Evolutionary conservation across 2,888 invertebrate genomes (phyloP).

Genomic region (Trissolcus brochymenae): DNA sequence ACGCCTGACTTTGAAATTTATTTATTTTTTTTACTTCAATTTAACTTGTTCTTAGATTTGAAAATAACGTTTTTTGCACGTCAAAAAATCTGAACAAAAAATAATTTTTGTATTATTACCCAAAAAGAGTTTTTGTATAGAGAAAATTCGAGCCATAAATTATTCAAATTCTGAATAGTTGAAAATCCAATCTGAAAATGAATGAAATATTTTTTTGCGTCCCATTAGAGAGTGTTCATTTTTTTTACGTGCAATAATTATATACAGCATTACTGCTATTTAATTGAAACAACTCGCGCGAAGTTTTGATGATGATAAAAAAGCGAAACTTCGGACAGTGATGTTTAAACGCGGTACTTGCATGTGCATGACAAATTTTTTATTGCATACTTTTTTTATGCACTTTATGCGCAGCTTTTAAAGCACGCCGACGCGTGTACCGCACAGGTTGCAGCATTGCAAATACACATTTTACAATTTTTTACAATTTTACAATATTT

Average conservation of each 20-base stretch:
- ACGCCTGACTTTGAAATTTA: constrained; percentile 28
- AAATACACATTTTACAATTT: constrained; percentile 27
- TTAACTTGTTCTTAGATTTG: constrained; percentile 5
- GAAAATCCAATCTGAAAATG: constrained; percentile 7
- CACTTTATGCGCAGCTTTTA: constrained; percentile 60
- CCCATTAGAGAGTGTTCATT: too few species aligned
- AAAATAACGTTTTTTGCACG: constrained; percentile 12
- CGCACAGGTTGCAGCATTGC: constrained; percentile 56
- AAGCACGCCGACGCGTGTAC: constrained; percentile 55
- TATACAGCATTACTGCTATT: constrained; percentile 33
- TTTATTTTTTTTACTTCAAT: constrained; percentile 15
- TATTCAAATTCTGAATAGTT: neutral
- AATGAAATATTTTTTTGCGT: constrained; percentile 13
- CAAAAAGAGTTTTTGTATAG: too few species aligned
- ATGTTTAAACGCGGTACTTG: constrained; percentile 32
- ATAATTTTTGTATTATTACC: neutral
- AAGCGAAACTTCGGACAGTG: neutral
- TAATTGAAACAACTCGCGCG: constrained; percentile 35
- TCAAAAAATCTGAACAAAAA: constrained; percentile 12
- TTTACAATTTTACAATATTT: constrained; percentile 13
- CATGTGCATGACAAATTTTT: constrained; percentile 57
- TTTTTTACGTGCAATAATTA: constrained; percentile 34
- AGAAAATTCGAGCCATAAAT: neutral
- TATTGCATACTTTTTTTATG: constrained; percentile 53
- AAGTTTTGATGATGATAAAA: constrained; percentile 1